Percentiles rank a stretch among this genome's conserved stretches.
phyloP scores from a whole-genome alignment of 2,888 invertebrate species.

The Pomacea canaliculata region DNA sequence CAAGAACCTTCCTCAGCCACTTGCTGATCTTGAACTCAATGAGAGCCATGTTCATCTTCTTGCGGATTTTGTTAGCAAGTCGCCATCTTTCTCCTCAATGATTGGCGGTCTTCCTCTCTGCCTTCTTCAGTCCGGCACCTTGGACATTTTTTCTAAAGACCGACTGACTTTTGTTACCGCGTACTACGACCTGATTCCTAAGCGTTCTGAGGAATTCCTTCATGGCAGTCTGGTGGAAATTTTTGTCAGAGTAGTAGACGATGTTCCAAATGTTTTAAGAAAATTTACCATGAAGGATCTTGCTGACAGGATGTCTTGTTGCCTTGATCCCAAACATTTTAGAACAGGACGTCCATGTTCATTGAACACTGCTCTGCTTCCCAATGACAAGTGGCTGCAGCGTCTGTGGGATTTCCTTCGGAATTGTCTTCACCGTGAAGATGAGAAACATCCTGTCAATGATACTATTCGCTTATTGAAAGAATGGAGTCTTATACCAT shows the following conservation, averaged over 20 bases:
- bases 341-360: not conserved
- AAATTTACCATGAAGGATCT: not conserved
- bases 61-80: not conserved
- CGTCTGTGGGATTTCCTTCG: not conserved
- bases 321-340: not conserved
- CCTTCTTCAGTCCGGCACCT: not conserved
- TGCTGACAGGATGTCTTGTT: not conserved
- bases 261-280: not conserved
- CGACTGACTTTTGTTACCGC: not conserved
- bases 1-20: not conserved
- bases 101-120: not conserved
- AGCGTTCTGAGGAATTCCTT: not conserved
- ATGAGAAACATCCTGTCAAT: not conserved
- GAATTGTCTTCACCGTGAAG: not conserved
- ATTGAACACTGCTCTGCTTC: not conserved
- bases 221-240: not conserved
- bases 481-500: not conserved
- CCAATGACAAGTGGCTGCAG: not conserved
- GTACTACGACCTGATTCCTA: not conserved
- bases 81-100: not conserved
- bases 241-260: not conserved
- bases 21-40: not conserved
- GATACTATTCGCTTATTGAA: not conserved
- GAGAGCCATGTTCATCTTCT: not conserved
- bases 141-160: not conserved